A percentile compares a stretch with the other conserved stretches of the same genome.
These are phyloP conservation scores for Zapus hudsonius DNA, from an alignment of 2,113 vertebrate genomes.

Conservation along the genomic window DNA sequence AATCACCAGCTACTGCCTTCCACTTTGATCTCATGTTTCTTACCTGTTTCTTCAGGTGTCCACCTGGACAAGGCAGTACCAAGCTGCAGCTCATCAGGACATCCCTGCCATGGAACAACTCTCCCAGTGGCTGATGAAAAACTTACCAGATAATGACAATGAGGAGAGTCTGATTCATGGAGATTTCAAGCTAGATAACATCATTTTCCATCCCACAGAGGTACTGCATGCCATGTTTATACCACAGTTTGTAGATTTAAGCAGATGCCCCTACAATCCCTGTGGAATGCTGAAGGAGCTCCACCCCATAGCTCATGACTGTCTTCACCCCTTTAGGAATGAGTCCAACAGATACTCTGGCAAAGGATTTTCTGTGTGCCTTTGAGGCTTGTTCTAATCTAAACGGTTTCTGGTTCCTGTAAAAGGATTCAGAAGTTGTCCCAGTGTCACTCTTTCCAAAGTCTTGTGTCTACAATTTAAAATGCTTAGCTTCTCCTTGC, in stretches of 20 bases:
- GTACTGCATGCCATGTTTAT: constrained; percentile 77
- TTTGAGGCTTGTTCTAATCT: not conserved
- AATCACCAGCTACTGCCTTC: not conserved
- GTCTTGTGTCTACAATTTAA: not conserved
- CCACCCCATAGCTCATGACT: not conserved
- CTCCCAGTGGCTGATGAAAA: constrained; percentile 91
- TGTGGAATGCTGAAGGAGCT: not conserved
- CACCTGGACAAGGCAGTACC: constrained; percentile 95
- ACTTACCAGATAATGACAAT: constrained; percentile 89
- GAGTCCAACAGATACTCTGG: not conserved
- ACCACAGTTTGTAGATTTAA: not conserved
- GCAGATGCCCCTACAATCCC: not conserved
- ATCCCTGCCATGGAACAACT: constrained; percentile 92
- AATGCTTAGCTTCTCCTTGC: not conserved
- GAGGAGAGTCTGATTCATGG: constrained; percentile 93
- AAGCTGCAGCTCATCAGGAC: constrained; percentile 88
- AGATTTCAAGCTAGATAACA: constrained; percentile 93
- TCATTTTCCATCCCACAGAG: constrained; percentile 95
- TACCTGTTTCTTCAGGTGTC: constrained; percentile 87
- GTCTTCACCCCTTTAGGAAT: not conserved
- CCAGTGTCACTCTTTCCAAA: not conserved
- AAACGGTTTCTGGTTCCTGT: not conserved
- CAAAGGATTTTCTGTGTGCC: not conserved
- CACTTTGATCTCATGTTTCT: not conserved
- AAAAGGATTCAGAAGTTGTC: not conserved